phyloP scores from a whole-genome alignment of 2,113 vertebrate genomes.

The Psammodynastes pulverulentus region DNA sequence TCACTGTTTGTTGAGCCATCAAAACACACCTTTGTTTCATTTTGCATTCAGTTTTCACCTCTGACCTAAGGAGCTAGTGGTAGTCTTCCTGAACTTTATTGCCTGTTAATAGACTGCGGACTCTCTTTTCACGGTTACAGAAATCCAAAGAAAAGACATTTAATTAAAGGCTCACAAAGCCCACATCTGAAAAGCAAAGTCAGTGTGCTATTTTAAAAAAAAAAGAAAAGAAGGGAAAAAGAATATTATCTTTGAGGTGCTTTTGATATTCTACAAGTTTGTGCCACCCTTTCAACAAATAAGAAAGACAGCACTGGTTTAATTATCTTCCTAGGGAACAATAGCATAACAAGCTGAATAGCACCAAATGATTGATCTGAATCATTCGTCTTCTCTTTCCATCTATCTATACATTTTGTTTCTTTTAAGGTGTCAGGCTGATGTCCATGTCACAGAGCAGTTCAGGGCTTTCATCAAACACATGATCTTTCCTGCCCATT shows the following conservation, averaged over 20 bases:
- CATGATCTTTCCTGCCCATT: constrained; percentile 72
- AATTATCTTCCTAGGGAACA: constrained; percentile 70
- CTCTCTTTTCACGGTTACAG: constrained; percentile 79
- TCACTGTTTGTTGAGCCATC: constrained; percentile 70
- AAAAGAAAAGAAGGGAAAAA: constrained; percentile 3
- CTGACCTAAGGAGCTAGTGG: constrained; percentile 82
- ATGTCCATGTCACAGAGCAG: constrained; percentile 69
- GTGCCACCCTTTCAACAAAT: constrained; percentile 55
- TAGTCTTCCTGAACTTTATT: constrained; percentile 86
- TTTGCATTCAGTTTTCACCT: constrained; percentile 80
- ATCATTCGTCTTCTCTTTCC: constrained; percentile 76
- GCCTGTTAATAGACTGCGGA: constrained; percentile 84
- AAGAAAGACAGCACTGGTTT: constrained; percentile 64
- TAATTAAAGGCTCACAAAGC: constrained; percentile 77
- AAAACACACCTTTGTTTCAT: constrained; percentile 83
- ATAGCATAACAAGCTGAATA: constrained; percentile 65
- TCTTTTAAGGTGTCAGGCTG: constrained; percentile 68
- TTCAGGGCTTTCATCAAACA: constrained; percentile 69
- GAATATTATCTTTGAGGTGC: constrained; percentile 69
- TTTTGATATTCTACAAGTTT: constrained; percentile 69
- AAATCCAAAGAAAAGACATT: constrained; percentile 73
- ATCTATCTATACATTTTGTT: constrained; percentile 73
- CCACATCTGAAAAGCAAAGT: constrained; percentile 72
- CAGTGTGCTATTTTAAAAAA: constrained; percentile 24
- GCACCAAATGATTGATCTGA: constrained; percentile 76